phyloP scores from a whole-genome alignment of 2,113 vertebrate species.

The Poeciliopsis turrubarensis region DNA sequence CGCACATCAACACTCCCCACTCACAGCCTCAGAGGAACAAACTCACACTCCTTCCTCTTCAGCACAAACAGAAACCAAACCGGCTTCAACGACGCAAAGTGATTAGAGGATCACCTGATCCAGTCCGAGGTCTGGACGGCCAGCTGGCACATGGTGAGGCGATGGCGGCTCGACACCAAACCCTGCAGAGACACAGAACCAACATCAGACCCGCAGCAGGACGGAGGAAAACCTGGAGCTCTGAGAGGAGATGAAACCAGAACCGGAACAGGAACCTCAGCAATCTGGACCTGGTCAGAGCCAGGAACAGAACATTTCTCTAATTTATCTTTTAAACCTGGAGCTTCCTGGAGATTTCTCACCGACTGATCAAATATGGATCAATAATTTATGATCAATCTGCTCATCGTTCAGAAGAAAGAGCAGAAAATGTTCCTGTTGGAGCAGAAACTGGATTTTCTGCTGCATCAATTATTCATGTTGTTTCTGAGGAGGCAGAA shows the following conservation, averaged over 20 bases:
- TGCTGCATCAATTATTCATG: constrained; percentile 65
- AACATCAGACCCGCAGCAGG: too few relatives aligned
- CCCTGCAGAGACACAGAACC: constrained; percentile 79
- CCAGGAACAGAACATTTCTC: background rate
- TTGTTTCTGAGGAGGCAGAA: constrained; percentile 29
- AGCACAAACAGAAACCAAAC: background rate
- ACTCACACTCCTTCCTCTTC: background rate
- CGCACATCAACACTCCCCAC: background rate
- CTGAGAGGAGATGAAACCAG: too few relatives aligned
- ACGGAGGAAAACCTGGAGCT: too few relatives aligned
- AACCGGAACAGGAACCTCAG: too few relatives aligned
- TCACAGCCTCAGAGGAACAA: background rate
- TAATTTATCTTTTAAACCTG: background rate
- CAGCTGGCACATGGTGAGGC: constrained; percentile 97
- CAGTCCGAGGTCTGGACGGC: constrained; percentile 96
- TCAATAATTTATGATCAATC: too few relatives aligned
- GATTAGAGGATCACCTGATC: constrained; percentile 88
- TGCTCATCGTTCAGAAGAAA: background rate
- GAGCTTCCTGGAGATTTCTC: background rate
- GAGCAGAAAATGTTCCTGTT: constrained; percentile 2
- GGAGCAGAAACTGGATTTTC: constrained; percentile 17
- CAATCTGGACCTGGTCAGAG: too few relatives aligned
- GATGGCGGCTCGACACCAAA: constrained; percentile 93
- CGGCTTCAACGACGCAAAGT: too few relatives aligned
- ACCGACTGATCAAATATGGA: background rate